Evolutionary conservation across 2,113 vertebrate genomes (phyloP).

Genomic region (Cyanocitta stelleri): DNA sequence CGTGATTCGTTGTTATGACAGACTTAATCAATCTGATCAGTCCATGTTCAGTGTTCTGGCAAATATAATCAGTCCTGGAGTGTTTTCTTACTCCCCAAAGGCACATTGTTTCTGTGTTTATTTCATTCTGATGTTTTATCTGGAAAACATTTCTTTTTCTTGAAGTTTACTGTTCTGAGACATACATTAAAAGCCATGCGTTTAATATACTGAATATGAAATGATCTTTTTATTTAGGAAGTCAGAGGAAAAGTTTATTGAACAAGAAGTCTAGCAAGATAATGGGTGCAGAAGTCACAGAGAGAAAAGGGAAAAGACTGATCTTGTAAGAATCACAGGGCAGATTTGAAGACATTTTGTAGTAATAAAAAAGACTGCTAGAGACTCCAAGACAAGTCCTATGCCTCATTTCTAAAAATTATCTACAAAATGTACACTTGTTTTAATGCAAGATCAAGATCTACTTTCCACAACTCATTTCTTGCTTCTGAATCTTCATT

Average conservation of each 20-base stretch:
- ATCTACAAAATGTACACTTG: neutral
- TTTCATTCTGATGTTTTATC: conserved; percentile 24
- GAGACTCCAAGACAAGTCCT: neutral
- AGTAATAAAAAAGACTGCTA: neutral
- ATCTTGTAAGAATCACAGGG: neutral
- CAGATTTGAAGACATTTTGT: neutral
- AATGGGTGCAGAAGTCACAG: neutral
- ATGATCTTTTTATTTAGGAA: neutral
- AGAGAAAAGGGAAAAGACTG: neutral
- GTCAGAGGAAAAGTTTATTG: neutral
- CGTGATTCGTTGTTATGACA: conserved; percentile 24
- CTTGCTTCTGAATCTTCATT: neutral
- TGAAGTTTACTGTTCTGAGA: neutral
- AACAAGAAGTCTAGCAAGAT: neutral
- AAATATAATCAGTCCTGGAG: conserved; percentile 14
- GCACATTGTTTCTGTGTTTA: conserved; percentile 18
- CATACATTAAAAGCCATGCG: neutral
- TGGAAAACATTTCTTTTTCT: neutral
- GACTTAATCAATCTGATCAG: conserved; percentile 43
- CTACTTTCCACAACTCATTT: neutral
- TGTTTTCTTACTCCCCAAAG: neutral
- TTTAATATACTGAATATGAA: conserved; percentile 2
- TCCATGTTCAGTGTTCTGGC: conserved; percentile 28
- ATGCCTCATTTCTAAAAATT: neutral
- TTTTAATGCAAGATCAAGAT: neutral